A percentile compares a stretch with the other conserved stretches of the same genome.
Evolutionary conservation across 2,888 invertebrate genomes (phyloP).

Genomic region (Tolmerus cingulatus): DNA sequence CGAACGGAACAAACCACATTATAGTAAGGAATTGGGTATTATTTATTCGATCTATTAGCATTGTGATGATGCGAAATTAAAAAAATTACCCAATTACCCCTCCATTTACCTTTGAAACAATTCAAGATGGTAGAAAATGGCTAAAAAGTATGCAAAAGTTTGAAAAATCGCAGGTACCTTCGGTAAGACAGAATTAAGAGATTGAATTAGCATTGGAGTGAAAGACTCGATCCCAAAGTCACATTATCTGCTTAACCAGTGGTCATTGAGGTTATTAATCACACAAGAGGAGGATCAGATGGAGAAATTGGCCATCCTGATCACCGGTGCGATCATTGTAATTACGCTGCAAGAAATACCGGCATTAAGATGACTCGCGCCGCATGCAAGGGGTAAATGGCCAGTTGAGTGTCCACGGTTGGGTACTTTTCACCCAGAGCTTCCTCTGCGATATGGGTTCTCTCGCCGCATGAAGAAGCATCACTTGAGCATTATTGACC

Average conservation of each 20-base stretch:
- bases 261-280: conserved; percentile 7
- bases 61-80: neutral
- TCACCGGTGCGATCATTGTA: conserved; percentile 15
- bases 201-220: neutral
- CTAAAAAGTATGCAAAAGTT: neutral
- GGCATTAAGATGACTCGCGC: neutral
- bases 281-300: conserved; percentile 6
- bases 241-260: conserved; percentile 21
- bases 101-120: neutral
- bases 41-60: neutral
- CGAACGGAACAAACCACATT: neutral
- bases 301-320: neutral
- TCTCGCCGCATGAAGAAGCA: conserved; percentile 15
- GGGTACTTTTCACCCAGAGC: neutral
- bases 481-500: neutral
- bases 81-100: neutral
- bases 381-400: conserved; percentile 35
- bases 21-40: neutral
- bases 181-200: neutral
- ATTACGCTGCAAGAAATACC: conserved; percentile 23
- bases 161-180: neutral
- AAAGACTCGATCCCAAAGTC: neutral
- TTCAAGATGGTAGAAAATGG: neutral
- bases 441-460: conserved; percentile 3
- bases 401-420: conserved; percentile 42